Percentiles rank a stretch among this genome's conserved stretches.
These are phyloP conservation scores for Phasia obesa DNA, from an alignment of 2,888 invertebrate species.

Conservation along the genomic window DNA sequence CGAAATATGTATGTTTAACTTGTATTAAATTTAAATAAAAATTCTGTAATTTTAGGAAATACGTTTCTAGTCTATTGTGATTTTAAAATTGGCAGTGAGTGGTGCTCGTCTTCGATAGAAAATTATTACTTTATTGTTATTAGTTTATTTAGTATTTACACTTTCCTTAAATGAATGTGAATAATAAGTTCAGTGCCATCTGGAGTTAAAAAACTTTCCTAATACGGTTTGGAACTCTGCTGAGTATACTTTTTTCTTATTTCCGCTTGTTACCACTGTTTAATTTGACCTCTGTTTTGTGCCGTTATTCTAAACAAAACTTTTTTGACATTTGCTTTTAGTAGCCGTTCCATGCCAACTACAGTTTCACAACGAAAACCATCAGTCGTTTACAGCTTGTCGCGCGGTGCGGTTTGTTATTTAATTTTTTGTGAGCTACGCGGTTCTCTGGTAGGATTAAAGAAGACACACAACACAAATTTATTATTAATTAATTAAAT, in stretches of 20 bases:
- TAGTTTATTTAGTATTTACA: no score
- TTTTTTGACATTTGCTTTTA: conserved; percentile 46
- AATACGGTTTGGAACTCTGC: not conserved
- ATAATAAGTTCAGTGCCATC: conserved; percentile 3
- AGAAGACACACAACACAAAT: conserved; percentile 16
- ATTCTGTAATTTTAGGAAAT: no score
- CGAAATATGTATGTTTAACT: no score
- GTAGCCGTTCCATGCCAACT: conserved; percentile 28
- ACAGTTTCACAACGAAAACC: conserved; percentile 29
- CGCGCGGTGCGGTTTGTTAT: conserved; percentile 48
- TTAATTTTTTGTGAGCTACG: not conserved
- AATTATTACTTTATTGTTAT: no score
- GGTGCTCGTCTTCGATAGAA: no score
- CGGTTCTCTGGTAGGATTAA: conserved; percentile 28
- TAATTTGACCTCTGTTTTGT: not conserved
- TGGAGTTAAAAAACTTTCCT: not conserved
- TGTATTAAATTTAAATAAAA: no score
- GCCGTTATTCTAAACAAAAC: conserved; percentile 36
- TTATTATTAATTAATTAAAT: not conserved
- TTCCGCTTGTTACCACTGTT: not conserved
- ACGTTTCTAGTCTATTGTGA: no score
- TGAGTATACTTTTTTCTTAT: not conserved
- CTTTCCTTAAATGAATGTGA: no score
- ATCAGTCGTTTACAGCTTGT: conserved; percentile 62
- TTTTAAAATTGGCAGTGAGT: no score